phyloP scores from a whole-genome alignment of 2,797 vertebrate species.

The Lagocephalus sceleratus region DNA sequence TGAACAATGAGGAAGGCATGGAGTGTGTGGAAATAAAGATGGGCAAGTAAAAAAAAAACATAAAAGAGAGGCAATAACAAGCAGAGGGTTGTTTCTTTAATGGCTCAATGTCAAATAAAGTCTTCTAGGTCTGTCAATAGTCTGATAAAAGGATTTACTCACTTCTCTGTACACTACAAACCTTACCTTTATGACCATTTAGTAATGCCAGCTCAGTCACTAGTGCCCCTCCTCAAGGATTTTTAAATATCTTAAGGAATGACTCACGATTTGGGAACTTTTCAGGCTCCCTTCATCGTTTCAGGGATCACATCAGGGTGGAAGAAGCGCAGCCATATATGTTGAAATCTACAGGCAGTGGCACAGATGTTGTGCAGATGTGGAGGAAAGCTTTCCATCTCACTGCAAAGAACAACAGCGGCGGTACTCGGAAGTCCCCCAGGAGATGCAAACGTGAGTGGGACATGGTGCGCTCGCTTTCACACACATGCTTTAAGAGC shows the following conservation, averaged over 20 bases:
- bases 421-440: slow-evolving; percentile 55
- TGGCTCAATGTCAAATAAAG: slow-evolving; percentile 27
- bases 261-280: slow-evolving; percentile 26
- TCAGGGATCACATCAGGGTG: slow-evolving; percentile 12
- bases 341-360: slow-evolving; percentile 55
- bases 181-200: slow-evolving; percentile 25
- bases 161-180: slow-evolving; percentile 18
- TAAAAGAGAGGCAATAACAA: slow-evolving; percentile 14
- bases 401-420: slow-evolving; percentile 66
- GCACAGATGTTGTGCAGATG: slow-evolving; percentile 75
- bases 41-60: slow-evolving; percentile 20
- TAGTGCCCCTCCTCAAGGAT: slow-evolving; percentile 1
- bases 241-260: slow-evolving; percentile 18
- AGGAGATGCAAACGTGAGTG: slow-evolving; percentile 40
- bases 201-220: slow-evolving; percentile 34
- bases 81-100: not conserved
- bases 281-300: slow-evolving; percentile 30
- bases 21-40: slow-evolving; percentile 33
- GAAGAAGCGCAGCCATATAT: slow-evolving; percentile 37
- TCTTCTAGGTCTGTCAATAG: slow-evolving; percentile 11
- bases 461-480: not conserved
- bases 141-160: slow-evolving; percentile 25
- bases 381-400: slow-evolving; percentile 62
- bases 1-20: slow-evolving; percentile 7
- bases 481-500: not conserved